Evolutionary conservation across 2,888 invertebrate genomes (phyloP), one percentile per base, ranked within the genome.

Genomic region (Zaprionus lineosus): DNA sequence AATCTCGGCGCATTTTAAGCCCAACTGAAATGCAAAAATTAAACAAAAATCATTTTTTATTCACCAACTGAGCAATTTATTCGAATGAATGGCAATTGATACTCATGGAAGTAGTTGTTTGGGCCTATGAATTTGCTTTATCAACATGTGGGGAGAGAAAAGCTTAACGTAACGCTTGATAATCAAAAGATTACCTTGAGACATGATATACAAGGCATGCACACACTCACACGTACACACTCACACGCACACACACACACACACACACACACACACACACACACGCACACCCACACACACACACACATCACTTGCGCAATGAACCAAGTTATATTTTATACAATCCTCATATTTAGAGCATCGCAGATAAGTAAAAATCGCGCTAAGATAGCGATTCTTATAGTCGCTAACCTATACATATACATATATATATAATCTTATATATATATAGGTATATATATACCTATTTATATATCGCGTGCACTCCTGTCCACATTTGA

Each of bases 161-260:
- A 39, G 44, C 59, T 62, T 58, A 67, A 57, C 58, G 66, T 57
- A 58, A 47, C 50, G 50, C 60, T 57, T 62, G 78, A 74, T 79
- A 63, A 78, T 77, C 69, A 63, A 62, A 50, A 81, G 78, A 77
- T 81, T 77, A 72, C 75, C 69, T 77, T 81, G 74, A 63, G 72
- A 56, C 50, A 56, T 76, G 71, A 81, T 71, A 76, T 62, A 68
- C 44, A 39, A 56, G 53, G 14, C 48, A 57, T 2, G 53, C 29
- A 58, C 24, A 36, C 12, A 34, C 0, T 44, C 8, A 44, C 31
- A 24, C 12, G 12, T 16, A 11, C 26, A 34, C 9, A 28, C 26
- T 31, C 31, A 46, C 28, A 46, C 12, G 19, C 9, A 26, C 29
- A 33, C 16, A 15, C 24, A 36, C 12, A 34, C 0, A 50, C n/a